phyloP scores from a whole-genome alignment of 2,888 invertebrate species.

The Tetranychus truncatus region DNA sequence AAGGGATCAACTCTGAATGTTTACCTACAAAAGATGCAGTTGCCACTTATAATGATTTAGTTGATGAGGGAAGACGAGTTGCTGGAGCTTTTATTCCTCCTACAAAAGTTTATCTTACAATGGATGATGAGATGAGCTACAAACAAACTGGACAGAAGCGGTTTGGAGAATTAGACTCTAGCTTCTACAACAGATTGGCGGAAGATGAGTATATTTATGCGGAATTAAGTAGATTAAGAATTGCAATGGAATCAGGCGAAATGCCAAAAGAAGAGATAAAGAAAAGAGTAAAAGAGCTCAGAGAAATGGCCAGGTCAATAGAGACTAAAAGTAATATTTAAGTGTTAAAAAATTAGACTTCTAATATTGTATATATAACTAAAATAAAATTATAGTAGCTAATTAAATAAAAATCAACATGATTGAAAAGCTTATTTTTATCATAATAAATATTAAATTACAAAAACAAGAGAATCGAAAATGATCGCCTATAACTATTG shows the following conservation, averaged over 20 bases:
- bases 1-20: constrained; percentile 54
- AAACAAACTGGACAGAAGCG: background rate
- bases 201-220: background rate
- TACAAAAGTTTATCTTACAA: background rate
- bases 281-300: background rate
- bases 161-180: background rate
- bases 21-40: constrained; percentile 66
- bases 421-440: background rate
- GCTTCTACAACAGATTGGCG: background rate
- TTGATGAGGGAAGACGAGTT: constrained; percentile 54
- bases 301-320: background rate
- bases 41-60: constrained; percentile 75
- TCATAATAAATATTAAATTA: background rate
- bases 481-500: background rate
- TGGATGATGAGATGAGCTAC: background rate
- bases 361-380: too few species aligned
- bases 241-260: background rate
- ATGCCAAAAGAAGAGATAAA: background rate
- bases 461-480: background rate
- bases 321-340: background rate
- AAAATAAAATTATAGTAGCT: background rate
- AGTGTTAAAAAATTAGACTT: background rate
- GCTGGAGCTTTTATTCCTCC: constrained; percentile 42
- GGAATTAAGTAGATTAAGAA: background rate
- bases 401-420: background rate